Base-by-base conservation (phyloP, 2,797 vertebrate genomes). In the Triplophysa bombifrons region DNA sequence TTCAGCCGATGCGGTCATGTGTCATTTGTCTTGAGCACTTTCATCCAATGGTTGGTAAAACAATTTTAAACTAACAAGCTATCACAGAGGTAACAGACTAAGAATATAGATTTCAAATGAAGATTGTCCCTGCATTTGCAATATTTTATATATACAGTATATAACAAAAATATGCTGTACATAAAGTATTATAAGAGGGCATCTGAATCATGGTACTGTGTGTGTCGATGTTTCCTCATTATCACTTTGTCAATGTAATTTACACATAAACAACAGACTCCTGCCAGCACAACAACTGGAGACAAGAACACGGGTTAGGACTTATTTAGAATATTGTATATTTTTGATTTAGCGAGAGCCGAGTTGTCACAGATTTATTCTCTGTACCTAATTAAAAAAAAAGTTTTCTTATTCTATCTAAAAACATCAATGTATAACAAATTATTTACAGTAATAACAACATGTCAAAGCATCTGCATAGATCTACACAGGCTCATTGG, bases 171-270 rank as follows among this genome's bases (percentile, higher is more conserved):
- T 46, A 46, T 13, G 12, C 44, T 46, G 44, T 41, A 9, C 9
- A 46, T 46, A 27, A 2, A 27, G 25, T 27, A 46, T 46, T 46
- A 46, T 46, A 46, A 11, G 80, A 77, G 82, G 84, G 77, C 85
- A 85, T 87, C 87, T 66, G 83, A 90, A 88, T 89, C 80, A 87
- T 87, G 85, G 84, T 84, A 86, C 50, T 51, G 9, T 19, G 17
- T 51, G 44, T 85, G 84, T 88, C 88, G 89, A 92, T 90, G 89
- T 86, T 84, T 90, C 87, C 90, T 91, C 89, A 91, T 92, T 91
- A 90, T 87, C 87, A 61, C 86, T 83, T 87, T 86, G 91, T 91
- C 90, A 91, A 91, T 91, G 88, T 88, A 80, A 91, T 91, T 91
- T 90, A 80, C 85, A 85, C 65, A 83, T 84, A 90, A 88, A 90